Evolutionary conservation across 2,797 vertebrate genomes (phyloP).

Genomic region (Decapterus maruadsi): DNA sequence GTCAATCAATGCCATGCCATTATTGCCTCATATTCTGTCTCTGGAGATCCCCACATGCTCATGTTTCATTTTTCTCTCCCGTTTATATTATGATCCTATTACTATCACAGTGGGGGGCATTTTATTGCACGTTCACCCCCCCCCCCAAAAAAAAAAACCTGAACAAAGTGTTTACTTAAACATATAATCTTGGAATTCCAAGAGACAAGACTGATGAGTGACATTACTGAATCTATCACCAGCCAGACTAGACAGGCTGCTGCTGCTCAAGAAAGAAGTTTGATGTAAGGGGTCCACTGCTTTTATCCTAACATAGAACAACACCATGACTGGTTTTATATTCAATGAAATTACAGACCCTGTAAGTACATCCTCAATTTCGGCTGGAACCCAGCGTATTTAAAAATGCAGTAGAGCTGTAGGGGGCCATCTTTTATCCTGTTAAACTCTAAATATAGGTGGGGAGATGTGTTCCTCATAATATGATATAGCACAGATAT

Average conservation of each 20-base stretch:
- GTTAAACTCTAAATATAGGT: not conserved
- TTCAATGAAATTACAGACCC: not conserved
- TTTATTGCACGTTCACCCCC: constrained; percentile 9
- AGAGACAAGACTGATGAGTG: not conserved
- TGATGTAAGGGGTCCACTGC: not conserved
- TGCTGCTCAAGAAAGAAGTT: not conserved
- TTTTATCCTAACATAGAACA: not conserved
- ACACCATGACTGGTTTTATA: not conserved
- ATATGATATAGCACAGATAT: not conserved
- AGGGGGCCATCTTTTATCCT: not conserved
- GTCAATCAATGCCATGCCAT: constrained; percentile 80
- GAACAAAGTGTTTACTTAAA: constrained; percentile 29
- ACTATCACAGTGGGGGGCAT: constrained; percentile 46
- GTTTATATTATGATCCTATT: constrained; percentile 69
- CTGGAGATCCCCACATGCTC: constrained; percentile 54
- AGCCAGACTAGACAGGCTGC: not conserved
- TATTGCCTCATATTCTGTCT: constrained; percentile 70
- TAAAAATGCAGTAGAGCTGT: constrained; percentile 5
- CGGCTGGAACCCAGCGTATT: not conserved
- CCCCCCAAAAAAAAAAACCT: constrained; percentile 7
- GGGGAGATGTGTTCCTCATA: too few relatives aligned
- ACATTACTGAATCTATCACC: constrained; percentile 11
- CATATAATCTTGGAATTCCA: not conserved
- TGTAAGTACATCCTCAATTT: not conserved
- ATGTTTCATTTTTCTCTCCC: constrained; percentile 48